Evolutionary conservation across 2,113 vertebrate genomes (phyloP), one percentile per base, ranked within the genome.

Genomic region (Numenius arquata): DNA sequence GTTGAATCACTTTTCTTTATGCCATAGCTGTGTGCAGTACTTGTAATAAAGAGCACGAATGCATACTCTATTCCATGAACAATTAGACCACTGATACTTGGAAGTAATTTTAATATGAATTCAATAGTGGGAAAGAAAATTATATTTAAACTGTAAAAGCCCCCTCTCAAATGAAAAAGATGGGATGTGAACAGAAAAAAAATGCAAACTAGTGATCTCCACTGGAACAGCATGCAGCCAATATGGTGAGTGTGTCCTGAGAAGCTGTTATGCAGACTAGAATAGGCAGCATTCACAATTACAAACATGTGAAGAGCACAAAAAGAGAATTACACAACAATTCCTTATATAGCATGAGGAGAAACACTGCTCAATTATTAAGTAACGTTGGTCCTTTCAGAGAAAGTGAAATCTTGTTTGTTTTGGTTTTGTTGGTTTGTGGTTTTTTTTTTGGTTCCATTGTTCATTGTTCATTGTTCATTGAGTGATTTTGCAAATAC

Each of bases 281-380:
- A 34, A n/a, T 47, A 75, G 52, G 19, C 43, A 85, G 15, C 2
- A 1, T 40, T 40, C 30, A 34, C 0, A 0, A 8, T 53, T 63
- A 40, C 13, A 87, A 56, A 93, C 0, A 3, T 36, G 16, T 59
- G 29, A 72, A 85, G 23, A 87, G 22, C 26, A 84, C 3, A 5
- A 65, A 75, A 80, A 74, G 25, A 78, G 36, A 94, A 65, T 85
- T 72, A 45, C 41, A n/a, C 22, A 84, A 40, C 34, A 82, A 48
- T 88, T 65, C 9, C 27, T 68, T 59, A 27, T 25, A n/a, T 7
- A 55, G 15, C n/a, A 38, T 41, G 53, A 76, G 27, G 25, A 85
- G 58, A 88, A 81, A 34, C 53, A 52, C 14, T 8, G 9, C n/a
- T 66, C 41, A 66, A 0, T 67, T 75, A 13, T 55, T 67, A 52